A percentile compares a stretch with the other conserved stretches of the same genome.
These are phyloP conservation scores for Drosophila nannoptera DNA, from an alignment of 1,140 invertebrate genomes.

Conservation along the genomic window DNA sequence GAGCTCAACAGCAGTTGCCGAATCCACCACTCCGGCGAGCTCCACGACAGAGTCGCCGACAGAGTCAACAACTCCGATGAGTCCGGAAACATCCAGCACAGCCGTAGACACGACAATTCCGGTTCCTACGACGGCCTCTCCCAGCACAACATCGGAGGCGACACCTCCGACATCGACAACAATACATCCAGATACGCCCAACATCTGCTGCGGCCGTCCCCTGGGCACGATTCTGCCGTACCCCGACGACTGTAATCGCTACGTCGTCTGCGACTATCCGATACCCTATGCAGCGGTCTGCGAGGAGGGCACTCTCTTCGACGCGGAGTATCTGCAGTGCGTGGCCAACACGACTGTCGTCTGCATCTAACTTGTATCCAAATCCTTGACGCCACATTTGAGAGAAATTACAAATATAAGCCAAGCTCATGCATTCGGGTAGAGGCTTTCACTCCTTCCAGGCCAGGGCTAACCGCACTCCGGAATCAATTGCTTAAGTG, in stretches of 20 bases:
- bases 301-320: constrained; percentile 20
- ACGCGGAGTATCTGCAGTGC: constrained; percentile 27
- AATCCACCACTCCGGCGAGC: neutral
- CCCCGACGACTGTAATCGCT: constrained; percentile 52
- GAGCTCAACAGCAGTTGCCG: neutral
- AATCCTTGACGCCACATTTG: neutral
- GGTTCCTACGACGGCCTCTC: neutral
- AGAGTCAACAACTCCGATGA: constrained; percentile 13
- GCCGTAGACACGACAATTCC: constrained; percentile 14
- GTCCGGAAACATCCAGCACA: constrained; percentile 4
- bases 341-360: neutral
- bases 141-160: constrained; percentile 12
- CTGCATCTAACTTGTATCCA: constrained; percentile 2
- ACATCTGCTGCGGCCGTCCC: constrained; percentile 49
- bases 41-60: neutral
- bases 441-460: neutral
- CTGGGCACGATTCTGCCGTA: constrained; percentile 54
- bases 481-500: constrained; percentile 51
- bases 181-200: constrained; percentile 40
- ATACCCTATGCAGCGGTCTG: constrained; percentile 46
- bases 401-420: neutral
- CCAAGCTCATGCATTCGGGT: constrained; percentile 1
- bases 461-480: neutral
- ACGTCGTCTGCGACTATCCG: constrained; percentile 61
- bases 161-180: constrained; percentile 18